These are phyloP conservation scores for Phalloptychus januarius DNA, from an alignment of 2,797 vertebrate species.

Conservation along the genomic window DNA sequence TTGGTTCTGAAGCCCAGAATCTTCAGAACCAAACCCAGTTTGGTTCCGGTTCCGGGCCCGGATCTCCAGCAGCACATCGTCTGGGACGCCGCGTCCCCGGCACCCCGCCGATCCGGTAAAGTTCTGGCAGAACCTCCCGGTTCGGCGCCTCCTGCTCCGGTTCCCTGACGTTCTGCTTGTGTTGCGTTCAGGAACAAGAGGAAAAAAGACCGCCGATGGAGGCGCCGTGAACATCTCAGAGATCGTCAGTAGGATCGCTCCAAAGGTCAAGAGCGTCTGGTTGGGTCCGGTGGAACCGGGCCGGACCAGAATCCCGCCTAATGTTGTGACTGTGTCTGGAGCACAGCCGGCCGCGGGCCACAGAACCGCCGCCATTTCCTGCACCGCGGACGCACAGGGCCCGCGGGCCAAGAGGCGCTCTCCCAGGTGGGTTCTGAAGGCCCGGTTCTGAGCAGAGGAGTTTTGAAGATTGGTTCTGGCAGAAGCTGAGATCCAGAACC, in stretches of 20 bases:
- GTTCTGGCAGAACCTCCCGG: background rate
- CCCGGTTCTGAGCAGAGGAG: background rate
- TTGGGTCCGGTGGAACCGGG: background rate
- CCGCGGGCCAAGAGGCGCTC: slow-evolving; percentile 69
- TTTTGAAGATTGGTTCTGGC: background rate
- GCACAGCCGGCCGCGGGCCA: slow-evolving; percentile 81
- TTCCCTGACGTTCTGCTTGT: background rate
- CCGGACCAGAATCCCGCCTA: background rate
- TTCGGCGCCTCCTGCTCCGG: background rate
- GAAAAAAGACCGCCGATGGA: slow-evolving; percentile 30
- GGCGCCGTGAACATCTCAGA: slow-evolving; percentile 72
- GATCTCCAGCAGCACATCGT: slow-evolving; percentile 92
- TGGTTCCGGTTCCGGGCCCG: background rate
- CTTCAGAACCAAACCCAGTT: slow-evolving; percentile 24
- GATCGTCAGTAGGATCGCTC: slow-evolving; percentile 81
- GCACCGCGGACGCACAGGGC: slow-evolving; percentile 81
- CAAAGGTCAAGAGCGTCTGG: slow-evolving; percentile 65
- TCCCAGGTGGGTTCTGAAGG: slow-evolving; percentile 58
- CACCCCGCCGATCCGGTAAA: slow-evolving; percentile 81
- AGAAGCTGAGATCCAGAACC: background rate
- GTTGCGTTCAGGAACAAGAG: slow-evolving; percentile 64
- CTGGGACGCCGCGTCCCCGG: slow-evolving; percentile 92
- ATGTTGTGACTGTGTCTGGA: slow-evolving; percentile 40
- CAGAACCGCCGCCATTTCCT: slow-evolving; percentile 87
- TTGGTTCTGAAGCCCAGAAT: too few relatives aligned